Conservation (phyloP, 2,113 vertebrate genomes). For the Lophius piscatorius region DNA sequence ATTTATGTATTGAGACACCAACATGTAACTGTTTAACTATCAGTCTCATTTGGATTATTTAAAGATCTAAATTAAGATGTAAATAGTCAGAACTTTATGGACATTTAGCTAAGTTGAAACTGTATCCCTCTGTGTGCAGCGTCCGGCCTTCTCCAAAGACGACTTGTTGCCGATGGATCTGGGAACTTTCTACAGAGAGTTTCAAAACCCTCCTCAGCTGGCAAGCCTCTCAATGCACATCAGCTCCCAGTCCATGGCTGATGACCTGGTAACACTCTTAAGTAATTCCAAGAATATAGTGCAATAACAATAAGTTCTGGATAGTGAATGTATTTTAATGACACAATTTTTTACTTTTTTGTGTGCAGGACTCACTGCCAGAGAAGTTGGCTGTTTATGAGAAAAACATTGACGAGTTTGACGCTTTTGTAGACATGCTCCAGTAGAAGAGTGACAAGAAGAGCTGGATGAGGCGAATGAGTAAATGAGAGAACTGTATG, state of each 20-base stretch:
- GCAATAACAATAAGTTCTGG: no score
- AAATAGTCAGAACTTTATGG: no score
- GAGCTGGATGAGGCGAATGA: background rate
- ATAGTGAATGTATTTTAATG: no score
- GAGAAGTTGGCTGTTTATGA: constrained; percentile 96
- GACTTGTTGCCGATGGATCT: constrained; percentile 97
- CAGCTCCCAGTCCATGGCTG: constrained; percentile 97
- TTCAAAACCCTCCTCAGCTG: constrained; percentile 97
- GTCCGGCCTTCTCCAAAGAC: constrained; percentile 98
- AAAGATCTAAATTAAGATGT: no score
- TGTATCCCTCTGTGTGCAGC: constrained; percentile 79
- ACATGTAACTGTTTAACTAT: no score
- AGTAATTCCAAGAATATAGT: no score
- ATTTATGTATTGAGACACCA: no score
- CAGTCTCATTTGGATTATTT: no score
- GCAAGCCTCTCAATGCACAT: constrained; percentile 95
- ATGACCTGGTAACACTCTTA: constrained; percentile 92
- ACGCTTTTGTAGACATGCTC: constrained; percentile 97
- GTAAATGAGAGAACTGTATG: no score
- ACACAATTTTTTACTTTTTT: background rate
- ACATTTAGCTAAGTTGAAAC: no score
- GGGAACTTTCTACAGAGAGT: constrained; percentile 97
- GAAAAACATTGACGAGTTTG: constrained; percentile 97
- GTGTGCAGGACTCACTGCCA: constrained; percentile 90
- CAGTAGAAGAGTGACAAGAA: constrained; percentile 80